Evolutionary conservation across 1,140 invertebrate species (phyloP).

Genomic region (Trichogramma pretiosum): DNA sequence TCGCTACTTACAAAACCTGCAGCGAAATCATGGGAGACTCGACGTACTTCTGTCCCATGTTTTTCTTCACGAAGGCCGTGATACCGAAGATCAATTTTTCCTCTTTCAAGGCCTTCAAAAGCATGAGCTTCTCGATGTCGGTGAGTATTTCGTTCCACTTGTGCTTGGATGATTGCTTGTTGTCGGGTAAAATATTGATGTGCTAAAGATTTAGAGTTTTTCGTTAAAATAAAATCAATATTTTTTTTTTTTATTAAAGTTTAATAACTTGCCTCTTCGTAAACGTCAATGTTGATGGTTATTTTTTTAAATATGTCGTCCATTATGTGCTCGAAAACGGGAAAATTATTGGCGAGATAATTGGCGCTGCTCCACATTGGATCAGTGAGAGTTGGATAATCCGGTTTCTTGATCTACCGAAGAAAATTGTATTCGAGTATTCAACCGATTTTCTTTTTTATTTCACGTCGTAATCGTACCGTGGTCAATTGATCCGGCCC

Average conservation of each 20-base stretch:
- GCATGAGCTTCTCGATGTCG: conserved; percentile 72
- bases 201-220: conserved; percentile 32
- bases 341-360: conserved; percentile 51
- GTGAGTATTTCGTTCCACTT: conserved; percentile 56
- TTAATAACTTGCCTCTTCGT: conserved; percentile 42
- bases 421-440: not conserved
- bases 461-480: conserved; percentile 24
- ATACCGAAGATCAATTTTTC: conserved; percentile 75
- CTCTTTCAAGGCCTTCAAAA: conserved; percentile 69
- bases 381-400: conserved; percentile 46
- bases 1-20: conserved; percentile 53
- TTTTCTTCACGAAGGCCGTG: conserved; percentile 66
- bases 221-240: not conserved
- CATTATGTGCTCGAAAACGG: conserved; percentile 45
- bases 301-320: conserved; percentile 50
- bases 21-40: conserved; percentile 62
- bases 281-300: conserved; percentile 51
- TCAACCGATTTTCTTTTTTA: too few relatives aligned
- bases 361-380: conserved; percentile 54
- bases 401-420: conserved; percentile 45
- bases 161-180: conserved; percentile 36
- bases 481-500: conserved; percentile 44
- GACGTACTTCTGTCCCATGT: conserved; percentile 68
- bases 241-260: not conserved
- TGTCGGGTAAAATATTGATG: conserved; percentile 45